phyloP scores from a whole-genome alignment of 2,888 invertebrate species.

The Caenorhabditis wallacei region DNA sequence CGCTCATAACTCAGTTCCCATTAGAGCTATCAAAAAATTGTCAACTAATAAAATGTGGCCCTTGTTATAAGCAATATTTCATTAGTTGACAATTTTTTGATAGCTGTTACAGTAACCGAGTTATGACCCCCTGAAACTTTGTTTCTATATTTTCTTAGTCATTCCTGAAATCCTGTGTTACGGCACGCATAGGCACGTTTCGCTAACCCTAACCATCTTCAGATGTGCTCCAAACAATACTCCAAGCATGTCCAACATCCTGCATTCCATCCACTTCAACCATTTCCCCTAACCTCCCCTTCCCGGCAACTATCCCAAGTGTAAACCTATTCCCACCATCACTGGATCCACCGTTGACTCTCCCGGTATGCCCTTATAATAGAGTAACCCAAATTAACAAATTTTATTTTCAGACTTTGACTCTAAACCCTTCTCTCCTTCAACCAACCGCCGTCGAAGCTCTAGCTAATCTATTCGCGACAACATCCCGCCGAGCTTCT shows the following conservation, averaged over 20 bases:
- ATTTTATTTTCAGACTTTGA: constrained; percentile 44
- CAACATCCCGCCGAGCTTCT: constrained; percentile 44
- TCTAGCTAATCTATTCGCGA: constrained; percentile 50
- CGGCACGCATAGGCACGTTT: neutral
- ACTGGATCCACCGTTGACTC: neutral
- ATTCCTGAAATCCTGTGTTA: no score
- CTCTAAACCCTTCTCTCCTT: constrained; percentile 44
- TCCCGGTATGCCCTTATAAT: no score
- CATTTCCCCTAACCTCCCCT: constrained; percentile 29
- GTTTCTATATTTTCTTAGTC: no score
- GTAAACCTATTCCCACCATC: constrained; percentile 37
- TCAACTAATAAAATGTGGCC: no score
- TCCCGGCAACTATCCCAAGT: constrained; percentile 41
- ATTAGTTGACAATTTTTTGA: no score
- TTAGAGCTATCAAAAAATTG: no score
- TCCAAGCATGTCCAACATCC: constrained; percentile 46
- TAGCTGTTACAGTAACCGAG: no score
- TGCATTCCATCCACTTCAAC: constrained; percentile 38
- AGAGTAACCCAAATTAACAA: no score
- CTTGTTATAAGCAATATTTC: no score
- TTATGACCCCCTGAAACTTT: no score
- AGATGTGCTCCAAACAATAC: constrained; percentile 53
- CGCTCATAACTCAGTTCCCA: no score
- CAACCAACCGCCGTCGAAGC: constrained; percentile 34
- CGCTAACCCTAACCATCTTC: neutral